Conservation (phyloP, 53 echinoderm and acorn worm species). For the Henricia sp. region DNA sequence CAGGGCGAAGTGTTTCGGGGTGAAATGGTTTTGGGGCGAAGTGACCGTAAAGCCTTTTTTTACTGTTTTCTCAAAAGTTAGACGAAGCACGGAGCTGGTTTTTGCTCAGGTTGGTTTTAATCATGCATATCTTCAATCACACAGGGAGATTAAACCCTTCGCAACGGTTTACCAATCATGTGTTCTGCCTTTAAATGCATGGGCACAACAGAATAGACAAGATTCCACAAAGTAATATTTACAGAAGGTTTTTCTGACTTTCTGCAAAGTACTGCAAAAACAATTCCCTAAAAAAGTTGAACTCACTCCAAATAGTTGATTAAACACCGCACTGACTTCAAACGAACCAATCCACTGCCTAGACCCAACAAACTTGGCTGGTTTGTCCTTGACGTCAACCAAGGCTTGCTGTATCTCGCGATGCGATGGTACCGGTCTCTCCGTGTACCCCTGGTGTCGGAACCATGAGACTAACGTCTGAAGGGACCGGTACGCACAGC, state of each 20-base stretch:
- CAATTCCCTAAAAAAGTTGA: background rate
- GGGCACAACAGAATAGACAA: no score
- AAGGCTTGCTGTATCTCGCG: conserved; percentile 91
- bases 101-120: no score
- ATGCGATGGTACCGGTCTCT: conserved; percentile 80
- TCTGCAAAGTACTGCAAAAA: background rate
- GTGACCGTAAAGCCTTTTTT: no score
- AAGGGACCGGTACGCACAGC: conserved; percentile 93
- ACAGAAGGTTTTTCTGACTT: background rate
- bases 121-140: no score
- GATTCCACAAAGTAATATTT: conserved; percentile 3
- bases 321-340: conserved; percentile 91
- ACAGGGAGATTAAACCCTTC: no score
- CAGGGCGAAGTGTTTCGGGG: no score
- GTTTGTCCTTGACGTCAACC: conserved; percentile 91
- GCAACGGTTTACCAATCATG: no score
- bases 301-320: conserved; percentile 90
- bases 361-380: conserved; percentile 89
- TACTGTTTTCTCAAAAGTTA: no score
- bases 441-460: conserved; percentile 83
- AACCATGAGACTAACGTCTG: conserved; percentile 96
- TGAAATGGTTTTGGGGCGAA: no score
- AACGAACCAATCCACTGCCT: conserved; percentile 97
- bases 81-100: no score
- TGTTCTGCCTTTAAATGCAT: no score